Evolutionary conservation across 92 coral and sea anemone species (phyloP), one percentile per base, ranked within the genome.

Genomic region (Galaxea fascicularis): DNA sequence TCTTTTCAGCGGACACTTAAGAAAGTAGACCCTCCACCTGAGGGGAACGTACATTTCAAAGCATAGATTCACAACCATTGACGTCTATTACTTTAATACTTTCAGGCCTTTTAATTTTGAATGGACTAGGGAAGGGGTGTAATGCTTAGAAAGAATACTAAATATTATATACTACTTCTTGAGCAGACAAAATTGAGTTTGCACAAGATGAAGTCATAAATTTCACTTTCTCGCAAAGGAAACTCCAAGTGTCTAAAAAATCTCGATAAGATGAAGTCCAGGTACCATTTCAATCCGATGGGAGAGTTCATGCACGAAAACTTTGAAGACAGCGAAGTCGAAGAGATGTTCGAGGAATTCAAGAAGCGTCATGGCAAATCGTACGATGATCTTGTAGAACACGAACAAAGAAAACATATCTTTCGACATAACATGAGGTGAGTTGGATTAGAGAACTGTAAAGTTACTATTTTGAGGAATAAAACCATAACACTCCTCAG

Each of bases 371-470:
- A 96, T 84, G 84, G 83, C 15, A 96, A 96, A 78, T 58, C 49
- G 0, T 90, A 90, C 68, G 44, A 69, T 5, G 87, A 92, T 73
- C 77, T 60, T 6, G 25, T 28, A 5, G 99, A 94, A 72, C 95
- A 96, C 78, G 90, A 89, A 26, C 83, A 80, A 76, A 74, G 98
- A 58, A 94, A 92, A 87, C 98, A 91, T 68, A 91, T 96, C 44
- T 96, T 83, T 65, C 87, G 97, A 53, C 99, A 96, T 77, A 96
- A 94, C 77, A 87, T 92, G 89, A 96, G 99, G 99, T 96, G 60
- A 83, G 91, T 20, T 27, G 51, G 59, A 46, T 22, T 14, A 49
- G 13, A 3, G 13, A 46, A 3, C 24, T 45, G 56, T 45, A 39
- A 9, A 41, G 51, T 70, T n/a, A 70, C 4, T 9, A 4, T n/a